phyloP scores from a whole-genome alignment of 2,888 invertebrate genomes.

The Ditylenchus weischeri region DNA sequence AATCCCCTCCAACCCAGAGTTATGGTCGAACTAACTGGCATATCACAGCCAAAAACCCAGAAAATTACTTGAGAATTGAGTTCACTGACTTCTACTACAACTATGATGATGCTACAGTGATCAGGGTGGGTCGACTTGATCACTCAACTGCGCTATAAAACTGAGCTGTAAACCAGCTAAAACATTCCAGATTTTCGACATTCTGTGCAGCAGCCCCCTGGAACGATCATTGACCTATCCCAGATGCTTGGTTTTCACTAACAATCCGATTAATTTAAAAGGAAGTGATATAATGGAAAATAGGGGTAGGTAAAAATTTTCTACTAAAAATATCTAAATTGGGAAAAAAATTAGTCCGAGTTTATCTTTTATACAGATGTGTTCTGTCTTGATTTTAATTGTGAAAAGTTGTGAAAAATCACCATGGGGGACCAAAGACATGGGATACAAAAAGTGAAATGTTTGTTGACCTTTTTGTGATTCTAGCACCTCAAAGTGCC shows the following conservation, averaged over 20 bases:
- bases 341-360: too few relatives aligned
- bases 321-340: too few relatives aligned
- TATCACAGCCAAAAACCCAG: constrained; percentile 12
- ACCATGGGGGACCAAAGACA: too few relatives aligned
- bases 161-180: not conserved
- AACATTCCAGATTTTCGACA: constrained; percentile 1
- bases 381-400: too few relatives aligned
- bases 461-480: too few relatives aligned
- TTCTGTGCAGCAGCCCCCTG: not conserved
- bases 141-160: not conserved
- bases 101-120: too few relatives aligned
- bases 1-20: constrained; percentile 7
- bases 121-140: too few relatives aligned
- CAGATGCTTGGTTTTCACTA: not conserved
- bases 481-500: too few relatives aligned
- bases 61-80: constrained; percentile 20
- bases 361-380: too few relatives aligned
- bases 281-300: constrained; percentile 5
- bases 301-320: not conserved
- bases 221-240: not conserved
- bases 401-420: too few relatives aligned
- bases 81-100: constrained; percentile 13
- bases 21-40: not conserved
- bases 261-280: not conserved
- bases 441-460: too few relatives aligned